A percentile compares a stretch with the other conserved stretches of the same genome.
Conservation (phyloP, 2,113 vertebrate species). For the Eulemur macaco region DNA sequence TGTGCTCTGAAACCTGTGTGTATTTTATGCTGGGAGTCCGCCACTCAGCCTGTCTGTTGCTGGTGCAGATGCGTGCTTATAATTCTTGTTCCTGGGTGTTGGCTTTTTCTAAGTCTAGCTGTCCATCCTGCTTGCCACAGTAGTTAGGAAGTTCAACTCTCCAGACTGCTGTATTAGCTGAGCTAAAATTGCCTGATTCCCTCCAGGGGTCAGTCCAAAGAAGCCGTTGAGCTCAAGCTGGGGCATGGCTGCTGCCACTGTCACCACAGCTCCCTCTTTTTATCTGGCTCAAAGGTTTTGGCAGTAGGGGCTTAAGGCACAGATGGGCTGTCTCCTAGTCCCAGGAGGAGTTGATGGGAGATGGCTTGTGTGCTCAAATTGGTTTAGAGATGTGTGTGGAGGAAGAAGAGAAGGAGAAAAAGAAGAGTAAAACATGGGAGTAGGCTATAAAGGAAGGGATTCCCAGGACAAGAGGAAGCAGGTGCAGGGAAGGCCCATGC, state of each 20-base stretch:
- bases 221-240: background rate
- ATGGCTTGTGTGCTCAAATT: background rate
- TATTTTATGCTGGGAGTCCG: background rate
- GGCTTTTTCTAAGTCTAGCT: background rate
- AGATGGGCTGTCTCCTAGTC: background rate
- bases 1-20: background rate
- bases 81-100: background rate
- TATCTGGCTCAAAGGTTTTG: background rate
- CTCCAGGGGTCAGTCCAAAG: background rate
- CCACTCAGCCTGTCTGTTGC: background rate
- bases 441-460: background rate
- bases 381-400: background rate
- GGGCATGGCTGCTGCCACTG: background rate
- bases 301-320: background rate
- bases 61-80: background rate
- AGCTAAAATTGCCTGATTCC: background rate
- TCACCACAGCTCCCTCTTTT: background rate
- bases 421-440: background rate
- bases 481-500: background rate
- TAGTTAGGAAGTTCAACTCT: slow-evolving; percentile 27
- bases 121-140: background rate
- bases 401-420: background rate
- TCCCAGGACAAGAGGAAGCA: background rate
- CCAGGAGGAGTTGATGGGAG: background rate
- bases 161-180: background rate